Conservation (phyloP, 2,888 invertebrate genomes). For the Drosophila melanocephala region DNA sequence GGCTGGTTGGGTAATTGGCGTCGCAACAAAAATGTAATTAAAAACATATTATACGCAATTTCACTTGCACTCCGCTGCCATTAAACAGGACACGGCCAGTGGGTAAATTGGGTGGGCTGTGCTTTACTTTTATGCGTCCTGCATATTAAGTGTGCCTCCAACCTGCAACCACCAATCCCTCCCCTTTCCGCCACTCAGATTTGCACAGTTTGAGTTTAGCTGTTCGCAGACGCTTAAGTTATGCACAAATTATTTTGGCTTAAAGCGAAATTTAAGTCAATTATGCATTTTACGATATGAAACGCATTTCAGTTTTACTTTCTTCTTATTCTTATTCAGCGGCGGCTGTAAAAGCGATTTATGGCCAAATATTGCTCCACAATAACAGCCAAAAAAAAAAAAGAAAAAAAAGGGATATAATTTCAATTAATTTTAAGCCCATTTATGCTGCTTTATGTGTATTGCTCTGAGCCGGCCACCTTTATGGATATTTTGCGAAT, state of each 20-base stretch:
- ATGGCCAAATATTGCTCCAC: constrained; percentile 5
- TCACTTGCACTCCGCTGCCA: constrained; percentile 31
- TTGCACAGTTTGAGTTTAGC: constrained; percentile 11
- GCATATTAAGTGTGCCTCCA: constrained; percentile 49
- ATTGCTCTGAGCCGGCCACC: constrained; percentile 24
- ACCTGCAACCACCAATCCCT: not conserved
- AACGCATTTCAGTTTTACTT: constrained; percentile 18
- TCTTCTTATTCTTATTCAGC: not conserved
- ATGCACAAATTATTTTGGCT: constrained; percentile 68
- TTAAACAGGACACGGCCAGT: constrained; percentile 14
- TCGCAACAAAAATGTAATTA: constrained; percentile 62
- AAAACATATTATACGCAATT: constrained; percentile 62
- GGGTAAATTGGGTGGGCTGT: constrained; percentile 22
- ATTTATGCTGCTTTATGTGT: constrained; percentile 37
- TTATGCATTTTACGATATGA: constrained; percentile 64
- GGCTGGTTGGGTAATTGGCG: constrained; percentile 16
- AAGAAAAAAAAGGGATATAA: no score
- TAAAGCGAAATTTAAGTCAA: constrained; percentile 64
- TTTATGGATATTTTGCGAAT: constrained; percentile 19
- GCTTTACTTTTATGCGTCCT: constrained; percentile 39
- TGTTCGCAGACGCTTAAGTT: constrained; percentile 37
- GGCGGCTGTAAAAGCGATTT: constrained; percentile 49
- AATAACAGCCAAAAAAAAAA: not conserved
- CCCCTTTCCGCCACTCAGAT: not conserved
- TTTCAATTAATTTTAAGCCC: constrained; percentile 81